phyloP scores from a whole-genome alignment of 2,797 vertebrate genomes.

The Sarcophilus harrisii region DNA sequence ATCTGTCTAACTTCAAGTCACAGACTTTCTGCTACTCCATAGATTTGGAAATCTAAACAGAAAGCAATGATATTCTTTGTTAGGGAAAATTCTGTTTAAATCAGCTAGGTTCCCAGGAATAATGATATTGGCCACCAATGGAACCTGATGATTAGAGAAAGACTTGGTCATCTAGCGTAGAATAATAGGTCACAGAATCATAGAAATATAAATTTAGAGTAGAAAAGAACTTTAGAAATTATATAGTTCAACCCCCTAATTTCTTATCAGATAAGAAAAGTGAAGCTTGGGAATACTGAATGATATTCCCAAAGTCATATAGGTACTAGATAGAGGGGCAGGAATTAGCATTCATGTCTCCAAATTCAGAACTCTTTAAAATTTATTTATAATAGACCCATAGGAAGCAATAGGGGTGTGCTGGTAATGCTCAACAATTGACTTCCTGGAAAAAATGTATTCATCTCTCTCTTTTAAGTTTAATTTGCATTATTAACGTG shows the following conservation, averaged over 20 bases:
- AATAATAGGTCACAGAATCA: background rate
- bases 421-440: background rate
- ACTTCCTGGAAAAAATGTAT: background rate
- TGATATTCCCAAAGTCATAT: background rate
- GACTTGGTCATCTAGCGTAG: background rate
- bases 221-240: background rate
- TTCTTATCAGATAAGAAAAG: slow-evolving; percentile 10
- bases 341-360: background rate
- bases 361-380: background rate
- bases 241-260: background rate
- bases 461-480: background rate
- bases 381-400: background rate
- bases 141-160: background rate
- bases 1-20: background rate
- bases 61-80: background rate
- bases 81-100: background rate
- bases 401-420: background rate
- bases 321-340: background rate
- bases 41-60: background rate
- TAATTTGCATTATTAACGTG: background rate
- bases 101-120: background rate
- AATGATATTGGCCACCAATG: background rate
- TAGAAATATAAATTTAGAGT: background rate
- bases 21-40: background rate
- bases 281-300: background rate